These are phyloP conservation scores for Drosophila eugracilis DNA, from an alignment of 1,140 invertebrate species.

Conservation along the genomic window DNA sequence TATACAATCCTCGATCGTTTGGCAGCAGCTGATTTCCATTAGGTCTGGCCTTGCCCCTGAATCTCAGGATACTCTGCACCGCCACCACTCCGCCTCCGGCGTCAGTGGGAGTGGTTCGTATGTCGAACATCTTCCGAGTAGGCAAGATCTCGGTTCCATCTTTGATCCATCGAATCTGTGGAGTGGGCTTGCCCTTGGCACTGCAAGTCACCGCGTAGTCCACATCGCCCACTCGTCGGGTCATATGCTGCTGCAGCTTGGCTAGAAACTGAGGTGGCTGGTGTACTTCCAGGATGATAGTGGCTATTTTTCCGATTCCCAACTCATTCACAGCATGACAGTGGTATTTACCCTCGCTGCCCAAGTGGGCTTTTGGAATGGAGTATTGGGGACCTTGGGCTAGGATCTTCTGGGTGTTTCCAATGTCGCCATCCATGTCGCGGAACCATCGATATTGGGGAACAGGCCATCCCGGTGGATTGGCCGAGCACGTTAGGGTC, in stretches of 20 bases:
- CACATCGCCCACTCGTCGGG: slow-evolving; percentile 91
- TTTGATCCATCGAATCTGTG: slow-evolving; percentile 94
- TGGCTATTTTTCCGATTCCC: slow-evolving; percentile 92
- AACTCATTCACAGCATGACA: slow-evolving; percentile 96
- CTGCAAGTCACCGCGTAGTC: slow-evolving; percentile 93
- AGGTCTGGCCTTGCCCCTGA: slow-evolving; percentile 90
- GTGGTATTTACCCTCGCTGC: slow-evolving; percentile 94
- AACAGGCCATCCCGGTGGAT: slow-evolving; percentile 94
- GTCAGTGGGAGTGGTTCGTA: slow-evolving; percentile 90
- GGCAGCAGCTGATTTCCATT: slow-evolving; percentile 92
- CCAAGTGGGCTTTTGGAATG: slow-evolving; percentile 92
- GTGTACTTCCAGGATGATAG: slow-evolving; percentile 92
- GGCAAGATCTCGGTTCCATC: slow-evolving; percentile 92
- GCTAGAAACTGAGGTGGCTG: slow-evolving; percentile 93
- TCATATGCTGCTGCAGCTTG: slow-evolving; percentile 92
- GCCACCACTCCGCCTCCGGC: slow-evolving; percentile 90
- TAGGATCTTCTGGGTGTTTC: slow-evolving; percentile 87
- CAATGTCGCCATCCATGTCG: slow-evolving; percentile 87
- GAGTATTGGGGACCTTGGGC: slow-evolving; percentile 92
- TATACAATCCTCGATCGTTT: slow-evolving; percentile 94
- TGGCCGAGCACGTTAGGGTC: slow-evolving; percentile 93
- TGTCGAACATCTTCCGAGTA: slow-evolving; percentile 91
- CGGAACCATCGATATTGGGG: slow-evolving; percentile 95
- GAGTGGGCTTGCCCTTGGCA: slow-evolving; percentile 94
- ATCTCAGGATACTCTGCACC: slow-evolving; percentile 92